Evolutionary conservation across 2,888 invertebrate species (phyloP).

Genomic region (Crocallis elinguaria): DNA sequence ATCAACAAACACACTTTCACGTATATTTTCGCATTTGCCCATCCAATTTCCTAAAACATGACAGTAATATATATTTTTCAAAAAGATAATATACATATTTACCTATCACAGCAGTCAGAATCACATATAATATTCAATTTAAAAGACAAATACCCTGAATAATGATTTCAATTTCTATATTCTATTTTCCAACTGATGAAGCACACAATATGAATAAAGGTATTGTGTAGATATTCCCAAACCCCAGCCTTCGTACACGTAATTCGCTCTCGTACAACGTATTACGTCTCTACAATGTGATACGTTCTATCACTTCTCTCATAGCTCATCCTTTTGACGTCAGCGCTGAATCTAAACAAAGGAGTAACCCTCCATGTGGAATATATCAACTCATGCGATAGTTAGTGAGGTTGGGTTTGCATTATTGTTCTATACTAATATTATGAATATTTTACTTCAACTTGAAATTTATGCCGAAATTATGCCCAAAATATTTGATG

Average conservation of each 20-base stretch:
- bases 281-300: background rate
- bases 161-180: constrained; percentile 3
- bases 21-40: too few species aligned
- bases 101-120: too few species aligned
- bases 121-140: background rate
- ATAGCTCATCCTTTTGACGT: background rate
- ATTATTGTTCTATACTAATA: background rate
- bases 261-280: background rate
- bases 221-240: background rate
- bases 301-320: background rate
- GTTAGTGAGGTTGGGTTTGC: background rate
- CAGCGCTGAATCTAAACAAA: constrained; percentile 41
- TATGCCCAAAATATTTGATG: too few species aligned
- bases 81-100: too few species aligned
- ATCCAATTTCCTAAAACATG: too few species aligned
- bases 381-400: constrained; percentile 19
- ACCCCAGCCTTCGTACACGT: background rate
- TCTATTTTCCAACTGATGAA: background rate
- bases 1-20: too few species aligned
- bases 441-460: too few species aligned
- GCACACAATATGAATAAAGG: background rate
- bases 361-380: constrained; percentile 41
- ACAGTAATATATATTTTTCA: too few species aligned
- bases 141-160: background rate
- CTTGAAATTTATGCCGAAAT: too few species aligned